phyloP scores from a whole-genome alignment of 2,113 vertebrate genomes.

The Leptobrachium ailaonicum region DNA sequence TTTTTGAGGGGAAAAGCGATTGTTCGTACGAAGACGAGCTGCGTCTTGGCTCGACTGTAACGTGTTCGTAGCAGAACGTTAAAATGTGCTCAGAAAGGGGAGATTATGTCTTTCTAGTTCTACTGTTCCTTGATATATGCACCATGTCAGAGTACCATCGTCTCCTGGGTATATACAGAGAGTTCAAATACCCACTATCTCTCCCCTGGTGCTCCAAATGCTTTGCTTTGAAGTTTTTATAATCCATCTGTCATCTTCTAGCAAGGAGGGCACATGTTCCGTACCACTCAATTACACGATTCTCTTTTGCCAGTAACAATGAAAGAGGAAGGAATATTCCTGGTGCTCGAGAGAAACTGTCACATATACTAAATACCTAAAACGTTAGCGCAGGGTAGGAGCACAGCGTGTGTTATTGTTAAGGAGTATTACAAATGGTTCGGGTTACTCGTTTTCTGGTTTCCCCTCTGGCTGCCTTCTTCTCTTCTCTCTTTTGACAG shows the following conservation, averaged over 20 bases:
- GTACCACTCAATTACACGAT: conserved; percentile 96
- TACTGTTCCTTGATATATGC: conserved; percentile 97
- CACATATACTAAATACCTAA: conserved; percentile 84
- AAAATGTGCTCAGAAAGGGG: conserved; percentile 85
- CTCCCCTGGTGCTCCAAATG: conserved; percentile 95
- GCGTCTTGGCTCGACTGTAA: conserved; percentile 78
- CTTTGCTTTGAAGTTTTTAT: conserved; percentile 99
- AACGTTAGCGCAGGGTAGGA: conserved; percentile 76
- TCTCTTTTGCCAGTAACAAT: conserved; percentile 89
- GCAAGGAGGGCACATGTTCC: conserved; percentile 96
- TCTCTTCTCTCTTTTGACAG: neutral
- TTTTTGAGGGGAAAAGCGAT: conserved; percentile 54
- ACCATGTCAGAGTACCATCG: conserved; percentile 95
- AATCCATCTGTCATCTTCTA: conserved; percentile 99
- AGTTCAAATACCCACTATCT: conserved; percentile 98
- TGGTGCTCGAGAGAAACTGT: conserved; percentile 86
- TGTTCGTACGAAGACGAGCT: conserved; percentile 74
- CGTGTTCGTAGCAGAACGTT: conserved; percentile 92
- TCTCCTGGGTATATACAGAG: conserved; percentile 98
- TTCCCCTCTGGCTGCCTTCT: neutral
- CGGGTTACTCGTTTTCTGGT: conserved; percentile 10
- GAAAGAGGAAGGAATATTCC: conserved; percentile 89
- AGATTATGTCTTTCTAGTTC: conserved; percentile 96
- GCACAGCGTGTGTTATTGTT: conserved; percentile 83
- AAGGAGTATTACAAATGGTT: conserved; percentile 67